These are phyloP conservation scores for Heterocephalus glaber DNA, from an alignment of 2,113 vertebrate genomes.

Conservation along the genomic window DNA sequence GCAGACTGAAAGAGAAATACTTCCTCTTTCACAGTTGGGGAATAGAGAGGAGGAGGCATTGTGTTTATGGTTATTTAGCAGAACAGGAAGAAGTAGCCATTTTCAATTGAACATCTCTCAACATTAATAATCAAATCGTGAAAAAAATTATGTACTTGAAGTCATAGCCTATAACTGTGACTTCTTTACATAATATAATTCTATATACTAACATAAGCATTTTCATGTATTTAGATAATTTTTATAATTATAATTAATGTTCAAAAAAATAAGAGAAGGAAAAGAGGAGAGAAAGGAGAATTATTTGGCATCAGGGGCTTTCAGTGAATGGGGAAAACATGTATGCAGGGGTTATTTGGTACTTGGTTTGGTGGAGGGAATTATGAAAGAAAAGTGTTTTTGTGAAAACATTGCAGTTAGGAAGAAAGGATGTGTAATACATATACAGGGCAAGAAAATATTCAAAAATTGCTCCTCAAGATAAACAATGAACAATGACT, in stretches of 20 bases:
- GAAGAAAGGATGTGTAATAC: neutral
- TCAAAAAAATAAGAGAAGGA: neutral
- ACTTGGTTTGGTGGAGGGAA: neutral
- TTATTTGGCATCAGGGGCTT: neutral
- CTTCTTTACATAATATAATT: neutral
- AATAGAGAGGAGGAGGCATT: neutral
- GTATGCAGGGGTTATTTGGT: neutral
- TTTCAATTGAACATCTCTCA: neutral
- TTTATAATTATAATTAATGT: neutral
- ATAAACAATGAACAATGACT: neutral
- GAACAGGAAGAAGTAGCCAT: neutral
- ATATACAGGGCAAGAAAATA: neutral
- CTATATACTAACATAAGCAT: neutral
- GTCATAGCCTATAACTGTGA: neutral
- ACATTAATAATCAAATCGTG: neutral
- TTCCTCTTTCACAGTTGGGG: neutral
- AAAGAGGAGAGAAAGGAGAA: neutral
- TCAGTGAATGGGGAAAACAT: neutral
- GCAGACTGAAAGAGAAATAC: neutral
- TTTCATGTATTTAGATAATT: neutral
- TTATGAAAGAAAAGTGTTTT: neutral
- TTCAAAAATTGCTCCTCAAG: neutral
- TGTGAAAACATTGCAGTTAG: neutral
- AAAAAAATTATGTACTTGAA: neutral
- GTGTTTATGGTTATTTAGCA: neutral